phyloP scores from a whole-genome alignment of 1,140 invertebrate species.

The Idris sp. region DNA sequence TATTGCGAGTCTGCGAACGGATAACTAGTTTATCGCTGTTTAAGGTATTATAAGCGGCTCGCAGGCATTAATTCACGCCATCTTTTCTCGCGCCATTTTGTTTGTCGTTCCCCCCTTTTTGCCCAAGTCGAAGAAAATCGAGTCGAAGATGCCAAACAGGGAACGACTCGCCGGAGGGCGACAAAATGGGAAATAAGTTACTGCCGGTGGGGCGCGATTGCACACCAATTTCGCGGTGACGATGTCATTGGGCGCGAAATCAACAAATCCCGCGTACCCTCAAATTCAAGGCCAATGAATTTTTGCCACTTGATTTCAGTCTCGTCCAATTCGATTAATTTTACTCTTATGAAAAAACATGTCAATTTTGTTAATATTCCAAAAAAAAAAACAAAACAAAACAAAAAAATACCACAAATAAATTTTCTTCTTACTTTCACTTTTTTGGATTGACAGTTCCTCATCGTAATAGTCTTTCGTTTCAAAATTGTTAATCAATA shows the following conservation, averaged over 20 bases:
- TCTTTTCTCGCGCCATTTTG: slow-evolving; percentile 73
- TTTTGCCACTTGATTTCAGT: no score
- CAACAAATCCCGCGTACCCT: no score
- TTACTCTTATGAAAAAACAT: no score
- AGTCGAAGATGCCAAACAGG: slow-evolving; percentile 57
- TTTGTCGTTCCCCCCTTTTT: no score
- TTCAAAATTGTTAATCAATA: slow-evolving; percentile 30
- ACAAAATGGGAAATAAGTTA: slow-evolving; percentile 78
- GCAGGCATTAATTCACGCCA: slow-evolving; percentile 42
- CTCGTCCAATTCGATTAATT: no score
- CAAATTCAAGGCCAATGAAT: no score
- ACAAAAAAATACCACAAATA: no score
- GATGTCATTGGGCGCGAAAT: slow-evolving; percentile 76
- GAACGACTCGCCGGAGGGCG: slow-evolving; percentile 58
- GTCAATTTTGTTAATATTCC: slow-evolving; percentile 1
- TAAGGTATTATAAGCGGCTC: slow-evolving; percentile 27
- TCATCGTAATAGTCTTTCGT: no score
- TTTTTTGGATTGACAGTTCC: no score
- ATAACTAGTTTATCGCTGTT: slow-evolving; percentile 54
- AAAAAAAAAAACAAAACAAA: no score
- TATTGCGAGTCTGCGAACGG: slow-evolving; percentile 36
- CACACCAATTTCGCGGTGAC: slow-evolving; percentile 75
- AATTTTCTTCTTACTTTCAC: no score
- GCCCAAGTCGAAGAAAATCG: slow-evolving; percentile 64
- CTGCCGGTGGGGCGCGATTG: slow-evolving; percentile 76